Evolutionary conservation across 1,140 invertebrate genomes (phyloP).

Genomic region (Bombus superbus): DNA sequence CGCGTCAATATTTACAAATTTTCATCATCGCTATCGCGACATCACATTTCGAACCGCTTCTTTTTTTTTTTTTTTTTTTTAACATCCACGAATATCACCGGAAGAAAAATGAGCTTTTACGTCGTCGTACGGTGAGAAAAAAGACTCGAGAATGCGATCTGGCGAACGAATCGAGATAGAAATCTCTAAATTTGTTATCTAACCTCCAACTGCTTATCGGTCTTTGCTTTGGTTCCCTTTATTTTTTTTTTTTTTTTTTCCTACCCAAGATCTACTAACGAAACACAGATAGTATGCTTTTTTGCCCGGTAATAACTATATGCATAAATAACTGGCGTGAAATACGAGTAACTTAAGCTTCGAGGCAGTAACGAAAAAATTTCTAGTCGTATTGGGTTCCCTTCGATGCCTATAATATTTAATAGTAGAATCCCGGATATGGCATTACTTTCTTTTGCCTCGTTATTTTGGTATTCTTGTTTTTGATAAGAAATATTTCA

Average conservation of each 20-base stretch:
- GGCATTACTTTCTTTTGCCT: not conserved
- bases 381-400: not conserved
- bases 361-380: not conserved
- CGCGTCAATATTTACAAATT: slow-evolving; percentile 29
- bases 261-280: not conserved
- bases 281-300: not conserved
- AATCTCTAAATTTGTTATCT: slow-evolving; percentile 48
- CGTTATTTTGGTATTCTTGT: not conserved
- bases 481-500: too few species aligned
- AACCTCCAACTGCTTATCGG: slow-evolving; percentile 49
- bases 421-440: not conserved
- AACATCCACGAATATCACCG: not conserved
- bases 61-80: not conserved
- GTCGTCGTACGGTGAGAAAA: not conserved
- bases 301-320: slow-evolving; percentile 30
- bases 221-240: slow-evolving; percentile 31
- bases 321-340: slow-evolving; percentile 43
- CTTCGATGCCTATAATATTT: not conserved
- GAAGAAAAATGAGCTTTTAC: not conserved
- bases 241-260: slow-evolving; percentile 21
- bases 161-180: slow-evolving; percentile 14
- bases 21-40: not conserved
- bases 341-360: not conserved
- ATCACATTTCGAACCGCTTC: not conserved
- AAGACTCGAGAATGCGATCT: too few species aligned